Conservation (phyloP, 2,113 vertebrate species). For the Chelonoidis abingdonii region DNA sequence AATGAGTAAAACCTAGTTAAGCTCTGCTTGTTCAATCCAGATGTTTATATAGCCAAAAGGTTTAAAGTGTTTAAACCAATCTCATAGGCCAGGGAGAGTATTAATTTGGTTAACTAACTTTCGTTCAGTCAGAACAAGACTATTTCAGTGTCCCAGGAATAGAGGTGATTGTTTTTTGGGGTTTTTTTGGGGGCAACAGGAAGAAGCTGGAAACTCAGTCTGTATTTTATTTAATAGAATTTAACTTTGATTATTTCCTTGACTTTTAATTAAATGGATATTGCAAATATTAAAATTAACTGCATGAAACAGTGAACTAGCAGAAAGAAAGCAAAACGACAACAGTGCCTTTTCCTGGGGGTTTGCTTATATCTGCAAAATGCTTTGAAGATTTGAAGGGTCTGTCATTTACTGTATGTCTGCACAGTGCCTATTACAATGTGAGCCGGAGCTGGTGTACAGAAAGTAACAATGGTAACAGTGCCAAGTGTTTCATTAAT, state of each 20-base stretch:
- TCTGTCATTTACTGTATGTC: background rate
- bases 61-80: background rate
- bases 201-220: background rate
- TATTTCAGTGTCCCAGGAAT: accelerated
- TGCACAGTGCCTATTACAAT: background rate
- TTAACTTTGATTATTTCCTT: background rate
- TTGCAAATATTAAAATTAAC: background rate
- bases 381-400: background rate
- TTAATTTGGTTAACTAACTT: background rate
- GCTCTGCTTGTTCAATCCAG: slow-evolving; percentile 34
- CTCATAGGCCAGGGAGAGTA: background rate
- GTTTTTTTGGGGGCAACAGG: accelerated
- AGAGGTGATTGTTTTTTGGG: accelerated
- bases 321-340: background rate
- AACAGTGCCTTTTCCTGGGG: background rate
- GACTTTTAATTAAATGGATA: accelerated
- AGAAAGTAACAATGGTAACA: background rate
- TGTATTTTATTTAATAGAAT: accelerated
- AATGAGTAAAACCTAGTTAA: slow-evolving; percentile 61
- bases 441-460: too few relatives aligned
- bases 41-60: background rate
- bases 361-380: background rate
- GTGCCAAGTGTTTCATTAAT: background rate
- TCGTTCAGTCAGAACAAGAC: accelerated
- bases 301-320: background rate